Conservation (phyloP, 2,113 vertebrate species). For the Crotalus horridus region DNA sequence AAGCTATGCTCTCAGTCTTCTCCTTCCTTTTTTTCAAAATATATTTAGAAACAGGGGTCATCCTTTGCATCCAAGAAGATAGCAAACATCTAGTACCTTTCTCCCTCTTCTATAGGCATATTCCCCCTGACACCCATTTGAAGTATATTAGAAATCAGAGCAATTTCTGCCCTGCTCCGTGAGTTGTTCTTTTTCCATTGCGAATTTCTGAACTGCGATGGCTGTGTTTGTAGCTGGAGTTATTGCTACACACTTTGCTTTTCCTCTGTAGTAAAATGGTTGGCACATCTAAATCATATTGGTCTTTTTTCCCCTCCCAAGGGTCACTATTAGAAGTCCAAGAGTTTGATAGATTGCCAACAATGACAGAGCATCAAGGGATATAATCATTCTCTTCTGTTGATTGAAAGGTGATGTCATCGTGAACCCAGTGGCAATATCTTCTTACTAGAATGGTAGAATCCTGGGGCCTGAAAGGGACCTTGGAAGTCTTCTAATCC, state of each 20-base stretch:
- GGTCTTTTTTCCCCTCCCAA: slow-evolving; percentile 2
- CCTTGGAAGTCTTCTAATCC: background rate
- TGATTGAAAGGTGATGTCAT: background rate
- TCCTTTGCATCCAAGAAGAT: background rate
- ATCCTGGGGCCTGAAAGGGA: background rate
- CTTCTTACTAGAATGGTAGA: background rate
- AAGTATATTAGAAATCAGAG: background rate
- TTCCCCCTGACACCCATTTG: background rate
- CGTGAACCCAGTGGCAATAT: background rate
- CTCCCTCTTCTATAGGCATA: background rate
- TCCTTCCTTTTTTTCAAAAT: background rate
- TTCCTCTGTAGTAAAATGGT: background rate
- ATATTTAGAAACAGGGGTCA: background rate
- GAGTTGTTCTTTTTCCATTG: background rate
- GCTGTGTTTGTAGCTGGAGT: background rate
- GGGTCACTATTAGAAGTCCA: background rate
- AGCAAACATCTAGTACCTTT: background rate
- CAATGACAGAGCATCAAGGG: background rate
- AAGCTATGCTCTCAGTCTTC: background rate
- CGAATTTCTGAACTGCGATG: background rate
- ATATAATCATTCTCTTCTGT: background rate
- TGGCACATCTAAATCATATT: background rate
- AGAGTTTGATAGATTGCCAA: background rate
- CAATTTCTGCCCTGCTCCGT: background rate
- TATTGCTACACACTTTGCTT: background rate